A percentile compares a stretch with the other conserved stretches of the same genome.
Conservation (phyloP, 2,888 invertebrate genomes). For the Athripsodes cinereus region DNA sequence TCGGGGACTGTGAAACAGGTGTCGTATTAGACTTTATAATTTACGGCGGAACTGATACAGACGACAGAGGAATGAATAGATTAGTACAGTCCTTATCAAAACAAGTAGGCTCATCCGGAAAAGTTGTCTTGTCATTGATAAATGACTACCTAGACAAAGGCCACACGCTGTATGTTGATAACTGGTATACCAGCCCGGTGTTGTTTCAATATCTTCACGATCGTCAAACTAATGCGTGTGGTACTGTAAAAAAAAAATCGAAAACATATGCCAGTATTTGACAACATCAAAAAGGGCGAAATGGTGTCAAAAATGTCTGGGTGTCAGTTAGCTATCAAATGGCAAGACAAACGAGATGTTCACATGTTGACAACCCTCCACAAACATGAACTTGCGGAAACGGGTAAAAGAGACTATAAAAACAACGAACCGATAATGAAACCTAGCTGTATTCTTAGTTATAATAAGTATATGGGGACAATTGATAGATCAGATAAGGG, state of each 20-base stretch:
- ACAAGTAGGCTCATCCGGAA: slow-evolving; percentile 7
- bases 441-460: too few species aligned
- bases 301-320: not conserved
- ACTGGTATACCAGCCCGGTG: too few species aligned
- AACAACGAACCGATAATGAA: not conserved
- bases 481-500: too few species aligned
- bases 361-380: not conserved
- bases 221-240: too few species aligned
- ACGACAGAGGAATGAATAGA: not conserved
- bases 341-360: too few species aligned
- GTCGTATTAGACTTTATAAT: slow-evolving; percentile 5
- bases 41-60: slow-evolving; percentile 1
- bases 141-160: slow-evolving; percentile 8
- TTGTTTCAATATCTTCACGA: too few species aligned
- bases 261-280: slow-evolving; percentile 7
- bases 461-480: too few species aligned
- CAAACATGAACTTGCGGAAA: not conserved
- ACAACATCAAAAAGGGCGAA: slow-evolving; percentile 4
- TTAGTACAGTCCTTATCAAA: not conserved
- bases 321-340: not conserved
- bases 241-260: not conserved
- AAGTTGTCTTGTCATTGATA: slow-evolving; percentile 6
- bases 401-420: not conserved
- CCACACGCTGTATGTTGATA: too few species aligned
- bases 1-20: not conserved